Evolutionary conservation across 2,888 invertebrate species (phyloP), one percentile per base, ranked within the genome.

Genomic region (Mycogona germanica): DNA sequence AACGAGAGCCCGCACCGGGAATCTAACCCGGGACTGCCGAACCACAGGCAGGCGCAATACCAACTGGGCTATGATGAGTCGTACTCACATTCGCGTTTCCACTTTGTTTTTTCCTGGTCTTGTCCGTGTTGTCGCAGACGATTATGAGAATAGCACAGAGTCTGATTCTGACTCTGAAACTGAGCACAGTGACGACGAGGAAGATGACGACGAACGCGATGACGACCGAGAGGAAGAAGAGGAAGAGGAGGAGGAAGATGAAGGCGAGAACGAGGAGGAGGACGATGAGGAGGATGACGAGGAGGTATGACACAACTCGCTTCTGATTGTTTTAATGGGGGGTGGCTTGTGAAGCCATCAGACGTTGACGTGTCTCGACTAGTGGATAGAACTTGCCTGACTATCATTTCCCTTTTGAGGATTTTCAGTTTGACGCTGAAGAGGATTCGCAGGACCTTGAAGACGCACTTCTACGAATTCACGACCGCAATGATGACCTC

Each of bases 401-500:
- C 5, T n/a, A 42, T 42, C 44, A 42, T 25, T 25, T 19, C 21
- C 12, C 30, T 30, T 47, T 47, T 26, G 35, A 59, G 55, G 48
- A 45, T 17, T 60, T 56, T 30, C 59, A 61, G 42, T 61, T 56
- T 54, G 60, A 62, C 51, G 54, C 44, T 29, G 57, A 53, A 14
- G 60, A 60, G 29, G 60, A 58, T 29, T 59, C 49, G 50, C 53
- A 59, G 38, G 55, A 58, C 26, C 42, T 61, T 25, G 61, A 61
- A 49, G 55, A 59, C 32, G 55, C 58, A 14, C 54, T 61, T n/a
- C 59, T 61, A 32, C 53, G 58, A 35, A 60, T 61, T 30, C 56
- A 60, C 42, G 61, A 61, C 25, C 48, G 60, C 30, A 58, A 57
- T 26, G 61, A 62, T 35, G 60, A 59, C 49, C 51, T 63, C n/a